These are phyloP conservation scores for Zygogramma bicolorata DNA, from an alignment of 2,888 invertebrate genomes.

Conservation along the genomic window DNA sequence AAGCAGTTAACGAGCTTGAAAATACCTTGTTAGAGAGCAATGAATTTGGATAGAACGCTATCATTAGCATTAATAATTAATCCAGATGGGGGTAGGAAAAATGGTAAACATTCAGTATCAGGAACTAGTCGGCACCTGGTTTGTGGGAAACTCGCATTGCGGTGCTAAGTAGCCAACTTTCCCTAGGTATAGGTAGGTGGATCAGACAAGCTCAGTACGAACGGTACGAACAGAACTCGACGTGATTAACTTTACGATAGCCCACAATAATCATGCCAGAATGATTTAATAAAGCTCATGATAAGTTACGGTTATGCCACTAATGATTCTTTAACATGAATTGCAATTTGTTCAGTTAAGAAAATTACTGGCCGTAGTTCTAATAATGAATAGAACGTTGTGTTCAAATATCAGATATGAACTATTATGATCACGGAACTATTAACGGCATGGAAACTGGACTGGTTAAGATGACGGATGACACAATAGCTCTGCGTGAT, in stretches of 20 bases:
- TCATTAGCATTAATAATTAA: conserved; percentile 34
- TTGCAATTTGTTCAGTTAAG: conserved; percentile 42
- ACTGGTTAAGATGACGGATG: no score
- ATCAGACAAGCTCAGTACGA: conserved; percentile 34
- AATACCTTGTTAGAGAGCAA: conserved; percentile 17
- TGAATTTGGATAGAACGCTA: conserved; percentile 21
- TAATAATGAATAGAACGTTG: conserved; percentile 11
- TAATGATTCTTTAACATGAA: conserved; percentile 52
- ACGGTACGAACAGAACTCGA: conserved; percentile 36
- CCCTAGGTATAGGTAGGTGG: conserved; percentile 13
- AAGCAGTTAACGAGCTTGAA: background rate
- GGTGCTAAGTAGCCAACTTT: conserved; percentile 46
- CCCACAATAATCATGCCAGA: conserved; percentile 50
- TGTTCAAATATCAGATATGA: background rate
- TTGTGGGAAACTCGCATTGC: conserved; percentile 54
- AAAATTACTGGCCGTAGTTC: conserved; percentile 30
- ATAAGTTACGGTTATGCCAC: conserved; percentile 47
- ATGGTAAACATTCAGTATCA: conserved; percentile 51
- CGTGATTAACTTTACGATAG: conserved; percentile 44
- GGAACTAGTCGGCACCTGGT: conserved; percentile 58
- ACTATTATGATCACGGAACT: background rate
- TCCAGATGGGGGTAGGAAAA: conserved; percentile 21
- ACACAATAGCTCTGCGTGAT: no score
- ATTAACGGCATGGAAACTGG: no score
- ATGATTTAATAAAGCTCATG: conserved; percentile 54